A percentile compares a stretch with the other conserved stretches of the same genome.
Conservation (phyloP, 1,140 invertebrate genomes). For the Microplitis mediator region DNA sequence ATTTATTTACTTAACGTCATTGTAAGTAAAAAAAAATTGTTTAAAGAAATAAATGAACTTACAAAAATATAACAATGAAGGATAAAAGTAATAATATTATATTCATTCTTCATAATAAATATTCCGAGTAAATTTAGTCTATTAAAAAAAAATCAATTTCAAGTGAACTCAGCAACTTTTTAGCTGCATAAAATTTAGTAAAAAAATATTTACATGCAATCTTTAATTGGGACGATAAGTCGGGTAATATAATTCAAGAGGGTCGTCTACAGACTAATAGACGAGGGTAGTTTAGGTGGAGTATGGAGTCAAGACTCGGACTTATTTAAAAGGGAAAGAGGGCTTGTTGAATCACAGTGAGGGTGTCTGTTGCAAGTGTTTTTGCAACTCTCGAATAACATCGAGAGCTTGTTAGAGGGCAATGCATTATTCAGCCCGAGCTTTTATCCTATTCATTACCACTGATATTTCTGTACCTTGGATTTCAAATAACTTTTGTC, state of each 20-base stretch:
- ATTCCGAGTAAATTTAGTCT: no score
- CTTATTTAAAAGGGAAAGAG: slow-evolving; percentile 13
- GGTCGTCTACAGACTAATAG: not conserved
- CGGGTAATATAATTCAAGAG: slow-evolving; percentile 4
- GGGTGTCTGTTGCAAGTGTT: slow-evolving; percentile 18
- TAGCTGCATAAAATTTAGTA: not conserved
- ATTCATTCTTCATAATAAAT: no score
- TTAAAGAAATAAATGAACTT: no score
- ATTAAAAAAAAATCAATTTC: no score
- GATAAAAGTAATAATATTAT: no score
- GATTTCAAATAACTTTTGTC: slow-evolving; percentile 19
- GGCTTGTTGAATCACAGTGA: not conserved
- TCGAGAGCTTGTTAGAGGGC: slow-evolving; percentile 17
- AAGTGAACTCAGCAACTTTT: no score
- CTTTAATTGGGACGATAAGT: not conserved
- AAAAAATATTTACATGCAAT: not conserved
- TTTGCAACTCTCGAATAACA: slow-evolving; percentile 13
- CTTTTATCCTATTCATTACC: slow-evolving; percentile 27
- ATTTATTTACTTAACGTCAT: no score
- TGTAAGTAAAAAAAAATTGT: no score
- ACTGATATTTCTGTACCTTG: slow-evolving; percentile 15
- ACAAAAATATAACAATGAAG: no score
- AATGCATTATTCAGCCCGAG: slow-evolving; percentile 27
- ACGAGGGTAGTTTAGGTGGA: not conserved
- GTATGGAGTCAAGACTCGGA: not conserved